A percentile compares a stretch with the other conserved stretches of the same genome.
These are phyloP conservation scores for Pissodes strobi DNA, from an alignment of 1,140 invertebrate species.

Conservation along the genomic window DNA sequence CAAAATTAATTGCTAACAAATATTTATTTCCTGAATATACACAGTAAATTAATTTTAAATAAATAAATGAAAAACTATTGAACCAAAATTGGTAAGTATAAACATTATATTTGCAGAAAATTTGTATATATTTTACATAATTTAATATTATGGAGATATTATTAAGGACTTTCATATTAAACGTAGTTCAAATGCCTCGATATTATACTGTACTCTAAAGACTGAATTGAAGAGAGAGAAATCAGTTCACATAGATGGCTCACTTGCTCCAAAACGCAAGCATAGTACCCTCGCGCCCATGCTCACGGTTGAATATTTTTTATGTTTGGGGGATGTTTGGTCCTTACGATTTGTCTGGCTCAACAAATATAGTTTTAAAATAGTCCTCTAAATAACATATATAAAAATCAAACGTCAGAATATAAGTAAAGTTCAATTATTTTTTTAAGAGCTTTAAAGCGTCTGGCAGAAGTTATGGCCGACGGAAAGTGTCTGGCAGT, in stretches of 20 bases:
- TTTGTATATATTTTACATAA: too few relatives aligned
- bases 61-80: too few relatives aligned
- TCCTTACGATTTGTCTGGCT: conserved; percentile 31
- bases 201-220: too few relatives aligned
- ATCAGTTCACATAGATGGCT: too few relatives aligned
- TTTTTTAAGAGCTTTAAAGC: conserved; percentile 25
- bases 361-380: conserved; percentile 32
- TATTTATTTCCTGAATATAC: too few relatives aligned
- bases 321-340: conserved; percentile 32
- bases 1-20: neutral
- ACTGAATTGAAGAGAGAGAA: too few relatives aligned
- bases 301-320: conserved; percentile 1
- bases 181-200: too few relatives aligned
- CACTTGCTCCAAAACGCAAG: neutral
- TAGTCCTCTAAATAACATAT: conserved; percentile 33
- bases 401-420: conserved; percentile 31
- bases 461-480: conserved; percentile 5
- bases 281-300: neutral
- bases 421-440: conserved; percentile 31
- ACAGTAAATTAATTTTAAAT: too few relatives aligned
- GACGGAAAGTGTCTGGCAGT: conserved; percentile 9
- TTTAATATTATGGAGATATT: too few relatives aligned
- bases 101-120: too few relatives aligned
- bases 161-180: too few relatives aligned
- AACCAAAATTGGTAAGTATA: too few relatives aligned